phyloP scores from a whole-genome alignment of 1,140 invertebrate genomes.

The Myzus persicae region DNA sequence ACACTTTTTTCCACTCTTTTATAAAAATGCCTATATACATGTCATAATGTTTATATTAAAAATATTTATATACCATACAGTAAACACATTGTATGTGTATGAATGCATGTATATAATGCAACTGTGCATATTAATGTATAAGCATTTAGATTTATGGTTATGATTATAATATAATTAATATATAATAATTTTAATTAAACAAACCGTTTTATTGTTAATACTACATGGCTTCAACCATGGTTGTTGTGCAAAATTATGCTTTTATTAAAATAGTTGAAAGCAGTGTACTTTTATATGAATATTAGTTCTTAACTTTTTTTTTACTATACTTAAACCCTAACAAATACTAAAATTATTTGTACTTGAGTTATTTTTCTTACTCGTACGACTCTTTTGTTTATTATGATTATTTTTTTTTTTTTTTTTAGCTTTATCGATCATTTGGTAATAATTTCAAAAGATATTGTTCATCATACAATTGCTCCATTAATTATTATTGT shows the following conservation, averaged over 20 bases:
- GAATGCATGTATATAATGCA: background rate
- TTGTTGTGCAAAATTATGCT: constrained; percentile 8
- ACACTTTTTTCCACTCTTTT: constrained; percentile 11
- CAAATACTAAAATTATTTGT: constrained; percentile 20
- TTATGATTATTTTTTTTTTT: background rate
- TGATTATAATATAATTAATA: background rate
- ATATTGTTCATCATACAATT: constrained; percentile 5
- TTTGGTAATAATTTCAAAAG: constrained; percentile 21
- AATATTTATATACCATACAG: background rate
- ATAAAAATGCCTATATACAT: constrained; percentile 19
- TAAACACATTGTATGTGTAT: background rate
- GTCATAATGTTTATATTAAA: background rate
- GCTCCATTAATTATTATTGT: constrained; percentile 29
- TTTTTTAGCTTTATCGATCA: constrained; percentile 19
- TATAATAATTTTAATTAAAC: constrained; percentile 40
- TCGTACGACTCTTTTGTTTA: background rate
- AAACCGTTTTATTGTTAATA: constrained; percentile 28
- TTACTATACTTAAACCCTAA: background rate
- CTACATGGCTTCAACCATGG: background rate
- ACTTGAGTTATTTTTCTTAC: constrained; percentile 11
- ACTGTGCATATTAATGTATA: background rate
- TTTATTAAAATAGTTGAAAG: constrained; percentile 17
- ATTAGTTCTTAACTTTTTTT: constrained; percentile 1
- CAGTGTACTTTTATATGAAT: constrained; percentile 13
- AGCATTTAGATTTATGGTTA: constrained; percentile 24